phyloP scores from a whole-genome alignment of 2,113 vertebrate genomes.

The Seriola aureovittata region DNA sequence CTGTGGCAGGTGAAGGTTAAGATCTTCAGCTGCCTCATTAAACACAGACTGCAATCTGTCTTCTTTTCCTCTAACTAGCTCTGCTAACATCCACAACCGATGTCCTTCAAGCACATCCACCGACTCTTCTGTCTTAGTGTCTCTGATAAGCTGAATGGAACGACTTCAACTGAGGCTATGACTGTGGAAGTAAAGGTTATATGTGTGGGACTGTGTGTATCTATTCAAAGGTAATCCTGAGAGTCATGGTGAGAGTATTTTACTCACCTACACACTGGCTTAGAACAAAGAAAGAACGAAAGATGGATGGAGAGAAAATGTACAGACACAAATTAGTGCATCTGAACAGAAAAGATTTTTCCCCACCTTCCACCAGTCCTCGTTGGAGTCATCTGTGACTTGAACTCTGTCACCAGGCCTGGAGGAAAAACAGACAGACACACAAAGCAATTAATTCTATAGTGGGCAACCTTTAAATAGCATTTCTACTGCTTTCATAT shows the following conservation, averaged over 20 bases:
- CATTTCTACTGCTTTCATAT: not conserved
- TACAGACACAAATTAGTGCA: not conserved
- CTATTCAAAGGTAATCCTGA: conserved; percentile 12
- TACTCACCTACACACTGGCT: conserved; percentile 3
- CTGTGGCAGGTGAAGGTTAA: conserved; percentile 51
- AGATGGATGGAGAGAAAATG: not conserved
- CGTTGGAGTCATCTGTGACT: conserved; percentile 93
- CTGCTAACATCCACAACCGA: conserved; percentile 43
- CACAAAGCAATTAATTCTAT: not conserved
- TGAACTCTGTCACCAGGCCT: conserved; percentile 92
- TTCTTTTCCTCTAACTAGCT: conserved; percentile 34
- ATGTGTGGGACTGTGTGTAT: not conserved
- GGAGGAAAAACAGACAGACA: conserved; percentile 26
- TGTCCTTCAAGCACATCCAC: conserved; percentile 40
- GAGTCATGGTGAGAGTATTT: conserved; percentile 12
- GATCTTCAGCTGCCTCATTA: conserved; percentile 50
- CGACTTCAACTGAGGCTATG: conserved; percentile 9
- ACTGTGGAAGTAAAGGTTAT: not conserved
- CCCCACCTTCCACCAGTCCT: conserved; percentile 96
- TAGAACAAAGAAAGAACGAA: not conserved
- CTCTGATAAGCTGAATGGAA: conserved; percentile 21
- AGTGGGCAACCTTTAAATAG: not conserved
- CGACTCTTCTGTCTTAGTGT: conserved; percentile 16
- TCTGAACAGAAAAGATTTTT: not conserved
- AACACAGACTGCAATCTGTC: conserved; percentile 31